phyloP scores from a whole-genome alignment of 2,888 invertebrate species.

The Entomobrya proxima region DNA sequence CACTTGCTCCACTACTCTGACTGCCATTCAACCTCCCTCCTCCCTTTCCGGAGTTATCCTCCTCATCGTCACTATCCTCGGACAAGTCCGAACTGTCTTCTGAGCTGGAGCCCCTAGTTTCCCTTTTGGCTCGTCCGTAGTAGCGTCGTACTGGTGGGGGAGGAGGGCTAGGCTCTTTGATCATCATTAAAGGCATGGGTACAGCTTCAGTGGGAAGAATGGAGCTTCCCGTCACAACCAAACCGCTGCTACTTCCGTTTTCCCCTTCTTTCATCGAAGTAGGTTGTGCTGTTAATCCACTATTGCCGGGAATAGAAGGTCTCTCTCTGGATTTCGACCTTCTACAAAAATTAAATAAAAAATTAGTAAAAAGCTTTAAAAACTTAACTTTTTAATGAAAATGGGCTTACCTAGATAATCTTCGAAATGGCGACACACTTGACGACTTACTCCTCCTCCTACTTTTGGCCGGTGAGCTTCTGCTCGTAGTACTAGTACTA shows the following conservation, averaged over 20 bases:
- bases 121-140: conserved; percentile 67
- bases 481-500: not conserved
- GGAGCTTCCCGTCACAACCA: not conserved
- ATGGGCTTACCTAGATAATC: not conserved
- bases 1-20: conserved; percentile 48
- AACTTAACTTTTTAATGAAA: not conserved
- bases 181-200: not conserved
- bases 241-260: not conserved
- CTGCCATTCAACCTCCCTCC: conserved; percentile 33
- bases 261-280: not conserved
- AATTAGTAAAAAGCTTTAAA: not conserved
- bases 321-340: conserved; percentile 47
- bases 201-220: not conserved
- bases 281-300: not conserved
- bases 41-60: not conserved
- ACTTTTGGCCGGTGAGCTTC: not conserved
- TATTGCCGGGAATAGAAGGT: not conserved
- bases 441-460: not conserved
- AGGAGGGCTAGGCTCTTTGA: not conserved
- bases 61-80: conserved; percentile 46
- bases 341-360: not conserved
- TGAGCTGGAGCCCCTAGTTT: conserved; percentile 26
- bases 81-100: conserved; percentile 12
- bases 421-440: not conserved
- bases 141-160: conserved; percentile 75